phyloP scores from a whole-genome alignment of 2,797 vertebrate genomes.

The Notamacropus eugenii region DNA sequence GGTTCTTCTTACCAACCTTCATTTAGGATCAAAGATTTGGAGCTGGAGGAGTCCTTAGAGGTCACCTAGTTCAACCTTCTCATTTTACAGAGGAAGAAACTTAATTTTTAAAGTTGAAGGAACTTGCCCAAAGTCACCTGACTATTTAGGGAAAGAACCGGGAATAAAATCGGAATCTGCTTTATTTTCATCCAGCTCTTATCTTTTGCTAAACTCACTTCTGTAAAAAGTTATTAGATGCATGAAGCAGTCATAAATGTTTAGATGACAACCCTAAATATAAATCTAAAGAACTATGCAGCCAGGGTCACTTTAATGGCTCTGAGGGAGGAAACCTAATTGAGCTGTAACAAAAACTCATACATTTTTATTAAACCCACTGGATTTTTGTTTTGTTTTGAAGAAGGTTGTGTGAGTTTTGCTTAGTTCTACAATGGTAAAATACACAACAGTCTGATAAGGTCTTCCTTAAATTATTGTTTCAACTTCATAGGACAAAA shows the following conservation, averaged over 20 bases:
- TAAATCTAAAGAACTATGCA: slow-evolving; percentile 48
- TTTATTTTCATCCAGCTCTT: slow-evolving; percentile 40
- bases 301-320: slow-evolving; percentile 62
- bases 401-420: slow-evolving; percentile 45
- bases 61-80: not conserved
- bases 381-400: not conserved
- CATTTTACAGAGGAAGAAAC: not conserved
- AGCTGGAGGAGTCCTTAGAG: not conserved
- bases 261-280: not conserved
- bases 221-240: slow-evolving; percentile 28
- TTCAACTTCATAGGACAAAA: slow-evolving; percentile 63
- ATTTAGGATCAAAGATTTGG: not conserved
- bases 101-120: not conserved
- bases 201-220: slow-evolving; percentile 11
- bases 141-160: not conserved
- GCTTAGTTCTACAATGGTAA: slow-evolving; percentile 52
- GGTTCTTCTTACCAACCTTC: not conserved
- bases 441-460: slow-evolving; percentile 9
- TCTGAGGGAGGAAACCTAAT: slow-evolving; percentile 54
- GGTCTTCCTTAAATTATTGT: slow-evolving; percentile 53
- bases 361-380: slow-evolving; percentile 38
- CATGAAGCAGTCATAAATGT: not conserved
- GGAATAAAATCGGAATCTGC: slow-evolving; percentile 18
- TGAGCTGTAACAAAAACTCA: slow-evolving; percentile 43
- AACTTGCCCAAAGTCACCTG: not conserved